Evolutionary conservation across 2,113 vertebrate species (phyloP), one percentile per base, ranked within the genome.

Genomic region (Bujurquina vittata): DNA sequence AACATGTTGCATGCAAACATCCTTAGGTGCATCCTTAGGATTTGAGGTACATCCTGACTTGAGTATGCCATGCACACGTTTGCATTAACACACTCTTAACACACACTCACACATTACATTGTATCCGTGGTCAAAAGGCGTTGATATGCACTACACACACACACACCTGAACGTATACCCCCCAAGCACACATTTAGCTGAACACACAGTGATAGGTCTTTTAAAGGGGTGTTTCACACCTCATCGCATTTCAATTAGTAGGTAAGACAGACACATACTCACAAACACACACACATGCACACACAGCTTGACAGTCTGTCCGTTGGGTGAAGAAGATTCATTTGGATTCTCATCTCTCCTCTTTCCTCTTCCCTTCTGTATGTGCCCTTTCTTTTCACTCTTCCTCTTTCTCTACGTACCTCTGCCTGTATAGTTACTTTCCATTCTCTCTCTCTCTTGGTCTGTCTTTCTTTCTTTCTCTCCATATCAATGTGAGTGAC

Each of bases 201-300:
- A 84, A 87, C 82, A 93, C 89, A 74, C 22, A 17, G 86, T 88
- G 94, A 94, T 93, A 88, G 93, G 93, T 92, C 89, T 94, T 93
- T 94, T 92, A 93, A 93, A 94, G 91, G 85, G 90, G 84, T 90
- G 92, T 92, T 94, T 94, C 94, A 94, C 94, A 94, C 93, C 88
- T 93, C 93, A 92, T 94, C 87, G 93, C 93, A 94, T 94, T 94
- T 94, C 93, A 94, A 94, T 94, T 94, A 94, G 93, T 86, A 92
- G 88, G 93, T 93, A 89, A 80, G 84, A 91, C 63, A 84, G 57
- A 85, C 89, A 85, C 85, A 83, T 83, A 80, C 81, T 29, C 88
- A 65, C 83, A 75, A 76, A 79, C 83, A 78, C 80, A 84, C 73
- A 77, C 46, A 55, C 63, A 65, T 33, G 76, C 60, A 85, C 79